A percentile compares a stretch with the other conserved stretches of the same genome.
Evolutionary conservation across 2,888 invertebrate species (phyloP).

Genomic region (Smittia sp.): DNA sequence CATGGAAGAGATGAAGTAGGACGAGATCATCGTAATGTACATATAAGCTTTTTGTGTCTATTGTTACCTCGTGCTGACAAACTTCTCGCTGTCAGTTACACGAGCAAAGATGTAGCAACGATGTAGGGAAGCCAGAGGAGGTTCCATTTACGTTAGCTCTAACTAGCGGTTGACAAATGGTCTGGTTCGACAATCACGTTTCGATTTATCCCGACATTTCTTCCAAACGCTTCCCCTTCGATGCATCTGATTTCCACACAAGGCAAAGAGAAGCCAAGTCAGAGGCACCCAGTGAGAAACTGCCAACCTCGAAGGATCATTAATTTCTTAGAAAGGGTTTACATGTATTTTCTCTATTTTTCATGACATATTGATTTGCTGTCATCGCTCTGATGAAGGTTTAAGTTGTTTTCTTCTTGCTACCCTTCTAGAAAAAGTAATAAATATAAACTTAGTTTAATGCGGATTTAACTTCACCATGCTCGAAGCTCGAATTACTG

Average conservation of each 20-base stretch:
- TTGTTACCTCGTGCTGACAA: conserved; percentile 21
- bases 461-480: conserved; percentile 33
- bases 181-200: no score
- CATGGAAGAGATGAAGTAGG: background rate
- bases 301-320: no score
- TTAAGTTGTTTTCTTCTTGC: background rate
- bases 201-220: no score
- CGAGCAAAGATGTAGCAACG: background rate
- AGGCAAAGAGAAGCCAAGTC: no score
- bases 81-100: background rate
- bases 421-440: conserved; percentile 8
- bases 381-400: conserved; percentile 35
- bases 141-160: no score
- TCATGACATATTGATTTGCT: conserved; percentile 36
- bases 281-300: no score
- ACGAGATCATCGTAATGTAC: background rate
- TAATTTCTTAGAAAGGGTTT: background rate
- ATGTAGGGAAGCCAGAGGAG: no score
- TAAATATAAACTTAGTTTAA: conserved; percentile 40
- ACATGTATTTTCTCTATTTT: background rate
- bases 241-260: no score
- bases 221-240: no score
- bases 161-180: no score
- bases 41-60: conserved; percentile 18
- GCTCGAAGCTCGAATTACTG: background rate